Evolutionary conservation across 2,797 vertebrate species (phyloP).

Genomic region (Enteromius viviparus): DNA sequence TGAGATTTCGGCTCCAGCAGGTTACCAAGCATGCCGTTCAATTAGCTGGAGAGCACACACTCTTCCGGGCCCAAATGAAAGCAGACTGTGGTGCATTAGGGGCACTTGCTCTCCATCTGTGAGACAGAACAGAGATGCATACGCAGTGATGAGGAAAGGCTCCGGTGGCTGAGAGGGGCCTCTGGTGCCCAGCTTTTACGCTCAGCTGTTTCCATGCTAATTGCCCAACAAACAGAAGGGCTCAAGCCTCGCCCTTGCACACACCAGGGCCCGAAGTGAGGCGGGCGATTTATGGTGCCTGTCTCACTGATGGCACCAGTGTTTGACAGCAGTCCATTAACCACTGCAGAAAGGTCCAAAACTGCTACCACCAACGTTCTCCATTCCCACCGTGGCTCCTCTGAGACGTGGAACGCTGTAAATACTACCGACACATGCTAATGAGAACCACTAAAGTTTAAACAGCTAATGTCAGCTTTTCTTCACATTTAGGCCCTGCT

Average conservation of each 20-base stretch:
- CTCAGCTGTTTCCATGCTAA: slow-evolving; percentile 64
- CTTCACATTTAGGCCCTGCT: slow-evolving; percentile 56
- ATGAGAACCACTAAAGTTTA: slow-evolving; percentile 63
- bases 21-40: slow-evolving; percentile 54
- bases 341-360: slow-evolving; percentile 58
- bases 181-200: slow-evolving; percentile 59
- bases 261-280: slow-evolving; percentile 44
- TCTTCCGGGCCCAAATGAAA: slow-evolving; percentile 59
- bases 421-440: slow-evolving; percentile 65
- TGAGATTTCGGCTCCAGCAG: slow-evolving; percentile 52
- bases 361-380: slow-evolving; percentile 60
- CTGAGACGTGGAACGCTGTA: slow-evolving; percentile 56
- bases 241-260: slow-evolving; percentile 41
- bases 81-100: slow-evolving; percentile 61
- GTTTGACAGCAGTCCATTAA: slow-evolving; percentile 69
- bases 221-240: slow-evolving; percentile 65
- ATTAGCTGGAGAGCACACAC: slow-evolving; percentile 58
- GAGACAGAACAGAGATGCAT: slow-evolving; percentile 61
- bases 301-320: slow-evolving; percentile 62
- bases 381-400: slow-evolving; percentile 58
- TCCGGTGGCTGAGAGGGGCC: slow-evolving; percentile 55
- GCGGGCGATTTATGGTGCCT: slow-evolving; percentile 56
- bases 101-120: slow-evolving; percentile 63
- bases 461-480: slow-evolving; percentile 58
- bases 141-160: slow-evolving; percentile 61